These are phyloP conservation scores for Crocallis elinguaria DNA, from an alignment of 2,888 invertebrate species.

Conservation along the genomic window DNA sequence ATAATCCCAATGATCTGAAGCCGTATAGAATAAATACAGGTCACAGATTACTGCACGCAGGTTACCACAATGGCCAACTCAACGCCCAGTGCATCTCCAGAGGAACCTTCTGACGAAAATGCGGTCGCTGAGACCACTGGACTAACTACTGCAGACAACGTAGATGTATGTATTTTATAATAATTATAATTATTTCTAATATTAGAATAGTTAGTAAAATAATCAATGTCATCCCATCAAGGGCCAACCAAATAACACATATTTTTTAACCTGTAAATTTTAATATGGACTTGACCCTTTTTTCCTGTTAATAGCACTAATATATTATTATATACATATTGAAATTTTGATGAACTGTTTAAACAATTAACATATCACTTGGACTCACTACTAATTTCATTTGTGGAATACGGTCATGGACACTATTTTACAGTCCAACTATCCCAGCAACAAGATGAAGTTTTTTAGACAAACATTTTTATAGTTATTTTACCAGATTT, in stretches of 20 bases:
- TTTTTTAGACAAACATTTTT: too few species aligned
- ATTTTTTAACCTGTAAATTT: background rate
- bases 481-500: too few species aligned
- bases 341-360: too few species aligned
- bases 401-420: too few species aligned
- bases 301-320: too few species aligned
- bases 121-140: conserved; percentile 23
- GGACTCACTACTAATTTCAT: too few species aligned
- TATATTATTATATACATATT: too few species aligned
- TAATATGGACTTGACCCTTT: background rate
- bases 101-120: conserved; percentile 30
- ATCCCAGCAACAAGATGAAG: too few species aligned
- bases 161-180: conserved; percentile 14
- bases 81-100: conserved; percentile 32
- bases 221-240: background rate
- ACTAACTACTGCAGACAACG: conserved; percentile 9
- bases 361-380: too few species aligned
- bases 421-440: too few species aligned
- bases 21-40: background rate
- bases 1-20: conserved; percentile 6
- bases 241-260: background rate
- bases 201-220: background rate
- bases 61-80: conserved; percentile 32
- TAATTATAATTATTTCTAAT: background rate
- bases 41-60: background rate